Evolutionary conservation across 2,888 invertebrate genomes (phyloP).

Genomic region (Torymus texanus): DNA sequence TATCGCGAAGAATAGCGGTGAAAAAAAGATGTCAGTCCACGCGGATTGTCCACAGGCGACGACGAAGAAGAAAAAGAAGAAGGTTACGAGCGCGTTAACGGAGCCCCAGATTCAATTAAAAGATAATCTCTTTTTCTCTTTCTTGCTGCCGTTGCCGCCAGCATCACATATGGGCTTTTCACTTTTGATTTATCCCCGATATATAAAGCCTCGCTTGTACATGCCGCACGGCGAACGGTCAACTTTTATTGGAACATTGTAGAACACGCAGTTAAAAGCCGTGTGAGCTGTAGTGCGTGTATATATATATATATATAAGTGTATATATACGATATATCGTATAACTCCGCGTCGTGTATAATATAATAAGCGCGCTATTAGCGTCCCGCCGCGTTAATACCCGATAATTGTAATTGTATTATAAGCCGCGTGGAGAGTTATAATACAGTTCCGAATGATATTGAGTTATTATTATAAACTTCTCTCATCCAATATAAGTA

Average conservation of each 20-base stretch:
- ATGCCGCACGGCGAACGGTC: too few species aligned
- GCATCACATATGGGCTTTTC: neutral
- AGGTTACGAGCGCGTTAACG: neutral
- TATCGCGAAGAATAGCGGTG: too few species aligned
- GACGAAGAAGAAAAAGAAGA: too few species aligned
- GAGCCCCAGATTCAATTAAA: slow-evolving; percentile 17
- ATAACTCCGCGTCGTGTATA: too few species aligned
- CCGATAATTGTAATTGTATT: neutral
- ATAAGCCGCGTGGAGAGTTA: neutral
- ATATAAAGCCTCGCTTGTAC: neutral
- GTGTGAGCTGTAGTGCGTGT: too few species aligned
- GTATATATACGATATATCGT: too few species aligned
- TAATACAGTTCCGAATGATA: neutral
- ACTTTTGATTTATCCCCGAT: slow-evolving; percentile 27
- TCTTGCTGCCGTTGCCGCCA: too few species aligned
- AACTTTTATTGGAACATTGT: slow-evolving; percentile 14
- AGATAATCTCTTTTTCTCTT: neutral
- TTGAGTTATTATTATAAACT: neutral
- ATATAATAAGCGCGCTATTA: too few species aligned
- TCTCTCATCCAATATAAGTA: neutral
- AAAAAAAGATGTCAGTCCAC: too few species aligned
- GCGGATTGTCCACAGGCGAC: too few species aligned
- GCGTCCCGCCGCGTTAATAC: too few species aligned
- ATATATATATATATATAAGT: too few species aligned
- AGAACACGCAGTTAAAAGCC: neutral